Evolutionary conservation across 2,888 invertebrate genomes (phyloP), one percentile per base, ranked within the genome.

Genomic region (Tetanocera ferruginea): DNA sequence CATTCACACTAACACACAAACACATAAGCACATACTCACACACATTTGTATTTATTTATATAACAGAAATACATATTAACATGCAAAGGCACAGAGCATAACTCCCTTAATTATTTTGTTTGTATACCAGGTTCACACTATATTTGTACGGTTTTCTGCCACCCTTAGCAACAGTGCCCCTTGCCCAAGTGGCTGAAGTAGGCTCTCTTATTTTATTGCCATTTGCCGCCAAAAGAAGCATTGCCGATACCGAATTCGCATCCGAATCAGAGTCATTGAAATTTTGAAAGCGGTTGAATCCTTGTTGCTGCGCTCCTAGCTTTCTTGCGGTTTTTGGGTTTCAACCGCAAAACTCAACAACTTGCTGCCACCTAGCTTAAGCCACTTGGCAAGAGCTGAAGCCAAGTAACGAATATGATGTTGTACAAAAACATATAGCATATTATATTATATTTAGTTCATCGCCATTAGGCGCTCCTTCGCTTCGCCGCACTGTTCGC

Each of bases 101-200:
- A 49, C 67, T 43, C 67, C 67, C 67, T 67, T 67, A 67, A 49
- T 67, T 67, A 43, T 67, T 49, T 14, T 51, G 51, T 60, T 60
- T 14, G 25, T 60, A 19, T 60, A 60, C 28, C 60, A 28, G 25
- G 28, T 28, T 28, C 17, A 60, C 43, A 43, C 43, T 43, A 43
- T 43, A 37, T 8, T 1, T 8, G 37, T 37, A n/a, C n/a, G 43
- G 43, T 43, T 11, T 14, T 43, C 2, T 43, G 43, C 2, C 43
- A 43, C 43, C 43, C 11, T 43, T 14, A 14, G 2, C 43, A 43
- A 1, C 14, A 23, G 55, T n/a, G 8, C 23, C 57, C 57, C 60
- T 23, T 4, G 14, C 60, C 5, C 25, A 19, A 19, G 19, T 9
- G 55, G 9, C 25, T 28, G 60, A 60, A 28, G 60, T 14, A 60